These are phyloP conservation scores for Turritopsis dohrnii DNA, from an alignment of 30 jellyfish, hydroid and myxozoan species.

Conservation along the genomic window DNA sequence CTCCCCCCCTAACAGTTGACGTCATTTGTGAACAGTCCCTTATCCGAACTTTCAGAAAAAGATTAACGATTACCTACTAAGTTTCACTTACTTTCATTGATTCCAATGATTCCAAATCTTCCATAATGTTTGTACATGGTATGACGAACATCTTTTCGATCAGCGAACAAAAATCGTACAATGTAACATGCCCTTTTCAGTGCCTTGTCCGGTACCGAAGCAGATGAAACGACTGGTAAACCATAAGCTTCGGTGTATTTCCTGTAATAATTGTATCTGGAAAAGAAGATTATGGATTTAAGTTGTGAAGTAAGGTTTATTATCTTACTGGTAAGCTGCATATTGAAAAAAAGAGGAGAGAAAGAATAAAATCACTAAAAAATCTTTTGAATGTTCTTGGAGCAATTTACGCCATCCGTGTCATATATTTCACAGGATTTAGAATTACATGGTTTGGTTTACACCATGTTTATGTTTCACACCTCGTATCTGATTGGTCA, in stretches of 20 bases:
- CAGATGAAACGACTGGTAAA: conserved; percentile 57
- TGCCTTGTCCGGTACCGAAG: conserved; percentile 61
- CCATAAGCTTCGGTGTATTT: conserved; percentile 83
- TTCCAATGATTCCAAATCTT: conserved; percentile 70
- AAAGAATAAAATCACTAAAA: background rate
- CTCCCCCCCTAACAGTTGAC: too few relatives aligned
- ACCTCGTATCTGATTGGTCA: too few relatives aligned
- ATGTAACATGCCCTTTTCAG: conserved; percentile 83
- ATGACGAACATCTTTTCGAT: conserved; percentile 42
- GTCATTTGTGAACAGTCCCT: too few relatives aligned
- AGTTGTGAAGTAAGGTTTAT: background rate
- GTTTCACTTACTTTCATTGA: conserved; percentile 46
- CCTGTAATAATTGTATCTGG: conserved; percentile 66
- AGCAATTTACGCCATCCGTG: too few relatives aligned
- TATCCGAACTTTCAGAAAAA: too few relatives aligned
- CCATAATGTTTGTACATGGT: conserved; percentile 64
- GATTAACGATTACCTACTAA: background rate
- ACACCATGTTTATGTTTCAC: too few relatives aligned
- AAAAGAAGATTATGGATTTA: background rate
- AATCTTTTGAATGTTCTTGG: background rate
- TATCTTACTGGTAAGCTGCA: background rate
- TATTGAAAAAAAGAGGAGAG: background rate
- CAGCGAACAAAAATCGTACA: conserved; percentile 63
- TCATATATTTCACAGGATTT: too few relatives aligned
- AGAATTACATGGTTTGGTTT: too few relatives aligned